A percentile compares a stretch with the other conserved stretches of the same genome.
Conservation (phyloP, 2,888 invertebrate genomes). For the Ennomos erosarius region DNA sequence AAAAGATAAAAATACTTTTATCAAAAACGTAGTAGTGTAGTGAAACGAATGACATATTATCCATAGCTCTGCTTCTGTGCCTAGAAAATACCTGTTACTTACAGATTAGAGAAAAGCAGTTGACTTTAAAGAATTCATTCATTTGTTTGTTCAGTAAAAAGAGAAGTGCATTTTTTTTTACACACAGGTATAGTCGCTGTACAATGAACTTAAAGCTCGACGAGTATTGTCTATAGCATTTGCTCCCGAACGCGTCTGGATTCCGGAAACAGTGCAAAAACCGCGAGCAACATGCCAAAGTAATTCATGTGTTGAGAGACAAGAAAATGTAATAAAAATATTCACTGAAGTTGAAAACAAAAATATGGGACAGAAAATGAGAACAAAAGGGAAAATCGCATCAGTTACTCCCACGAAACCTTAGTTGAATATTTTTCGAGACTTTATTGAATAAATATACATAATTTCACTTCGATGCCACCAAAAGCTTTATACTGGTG, state of each 20-base stretch:
- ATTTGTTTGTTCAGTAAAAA: too few relatives aligned
- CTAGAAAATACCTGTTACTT: too few relatives aligned
- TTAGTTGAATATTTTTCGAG: conserved; percentile 71
- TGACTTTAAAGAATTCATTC: too few relatives aligned
- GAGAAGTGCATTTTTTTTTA: too few relatives aligned
- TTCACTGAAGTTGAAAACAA: conserved; percentile 78
- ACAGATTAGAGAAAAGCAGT: too few relatives aligned
- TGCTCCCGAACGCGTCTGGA: conserved; percentile 50
- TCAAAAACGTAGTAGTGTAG: too few relatives aligned
- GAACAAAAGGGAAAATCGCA: conserved; percentile 71
- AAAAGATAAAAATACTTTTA: neutral
- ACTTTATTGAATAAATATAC: conserved; percentile 79
- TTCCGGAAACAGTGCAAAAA: conserved; percentile 52
- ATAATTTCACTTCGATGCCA: conserved; percentile 70
- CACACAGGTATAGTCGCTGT: conserved; percentile 19
- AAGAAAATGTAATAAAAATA: conserved; percentile 76
- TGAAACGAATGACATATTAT: too few relatives aligned
- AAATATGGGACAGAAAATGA: conserved; percentile 75
- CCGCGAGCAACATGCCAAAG: conserved; percentile 54
- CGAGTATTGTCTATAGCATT: conserved; percentile 51
- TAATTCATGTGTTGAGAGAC: conserved; percentile 71
- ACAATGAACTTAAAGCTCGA: conserved; percentile 34
- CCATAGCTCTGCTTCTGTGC: too few relatives aligned
- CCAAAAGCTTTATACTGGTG: conserved; percentile 60
- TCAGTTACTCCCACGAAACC: conserved; percentile 70